Evolutionary conservation across 2,888 invertebrate species (phyloP).

Genomic region (Habrosyne pyritoides): DNA sequence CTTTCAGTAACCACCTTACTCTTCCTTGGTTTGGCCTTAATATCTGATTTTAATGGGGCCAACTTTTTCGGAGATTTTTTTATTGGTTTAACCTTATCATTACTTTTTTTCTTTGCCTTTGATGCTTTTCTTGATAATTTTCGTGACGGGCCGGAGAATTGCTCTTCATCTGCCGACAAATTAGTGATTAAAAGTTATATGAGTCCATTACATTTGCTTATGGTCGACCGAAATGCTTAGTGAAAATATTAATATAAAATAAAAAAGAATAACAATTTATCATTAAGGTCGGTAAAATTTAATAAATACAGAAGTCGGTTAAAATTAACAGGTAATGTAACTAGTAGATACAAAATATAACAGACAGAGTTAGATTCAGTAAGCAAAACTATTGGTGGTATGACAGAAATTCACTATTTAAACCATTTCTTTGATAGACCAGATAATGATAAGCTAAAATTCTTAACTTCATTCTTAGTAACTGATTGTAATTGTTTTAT

Average conservation of each 20-base stretch:
- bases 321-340: too few relatives aligned
- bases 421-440: background rate
- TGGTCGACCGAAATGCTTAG: too few relatives aligned
- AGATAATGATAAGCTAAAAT: background rate
- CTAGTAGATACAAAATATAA: background rate
- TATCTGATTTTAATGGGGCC: background rate
- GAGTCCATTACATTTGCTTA: background rate
- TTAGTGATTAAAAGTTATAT: background rate
- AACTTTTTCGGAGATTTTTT: background rate
- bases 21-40: background rate
- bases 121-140: background rate
- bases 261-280: too few relatives aligned
- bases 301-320: too few relatives aligned
- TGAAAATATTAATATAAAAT: too few relatives aligned
- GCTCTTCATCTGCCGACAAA: background rate
- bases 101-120: background rate
- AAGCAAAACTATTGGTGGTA: background rate
- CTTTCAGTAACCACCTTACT: background rate
- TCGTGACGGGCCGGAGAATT: background rate
- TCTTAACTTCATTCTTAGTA: background rate
- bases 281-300: too few relatives aligned
- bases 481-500: constrained; percentile 12
- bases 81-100: background rate
- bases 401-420: background rate
- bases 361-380: background rate